Evolutionary conservation across 1,140 invertebrate genomes (phyloP).

Genomic region (Zaprionus africanus): DNA sequence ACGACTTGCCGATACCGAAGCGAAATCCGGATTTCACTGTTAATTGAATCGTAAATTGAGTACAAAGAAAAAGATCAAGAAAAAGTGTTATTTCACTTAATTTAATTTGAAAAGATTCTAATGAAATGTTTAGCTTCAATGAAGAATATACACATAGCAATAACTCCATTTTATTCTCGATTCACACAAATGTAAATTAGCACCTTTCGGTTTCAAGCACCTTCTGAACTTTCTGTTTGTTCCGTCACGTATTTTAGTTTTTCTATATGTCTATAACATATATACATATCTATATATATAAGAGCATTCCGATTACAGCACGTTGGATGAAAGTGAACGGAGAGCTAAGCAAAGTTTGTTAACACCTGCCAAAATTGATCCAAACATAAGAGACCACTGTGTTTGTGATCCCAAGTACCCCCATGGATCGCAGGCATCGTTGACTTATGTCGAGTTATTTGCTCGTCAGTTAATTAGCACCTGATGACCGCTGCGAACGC

Average conservation of each 20-base stretch:
- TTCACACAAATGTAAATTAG: conserved; percentile 15
- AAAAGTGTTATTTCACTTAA: conserved; percentile 8
- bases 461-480: conserved; percentile 63
- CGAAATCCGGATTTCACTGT: conserved; percentile 6
- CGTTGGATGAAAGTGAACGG: conserved; percentile 50
- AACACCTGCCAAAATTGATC: conserved; percentile 42
- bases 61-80: not conserved
- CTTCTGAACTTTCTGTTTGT: conserved; percentile 2
- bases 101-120: not conserved
- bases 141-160: not conserved
- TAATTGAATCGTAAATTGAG: conserved; percentile 1
- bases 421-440: conserved; percentile 17
- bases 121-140: conserved; percentile 11
- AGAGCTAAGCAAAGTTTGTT: conserved; percentile 62
- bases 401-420: not conserved
- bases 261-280: not conserved
- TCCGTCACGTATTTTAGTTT: conserved; percentile 7
- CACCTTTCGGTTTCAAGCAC: conserved; percentile 16
- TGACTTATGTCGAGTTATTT: conserved; percentile 15
- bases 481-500: conserved; percentile 13
- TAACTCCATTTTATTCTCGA: conserved; percentile 8
- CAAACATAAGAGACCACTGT: conserved; percentile 1
- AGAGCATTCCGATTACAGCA: not conserved
- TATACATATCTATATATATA: not conserved
- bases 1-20: not conserved